Conservation (phyloP, 2,888 invertebrate species). For the Archaeoteleia sp. region DNA sequence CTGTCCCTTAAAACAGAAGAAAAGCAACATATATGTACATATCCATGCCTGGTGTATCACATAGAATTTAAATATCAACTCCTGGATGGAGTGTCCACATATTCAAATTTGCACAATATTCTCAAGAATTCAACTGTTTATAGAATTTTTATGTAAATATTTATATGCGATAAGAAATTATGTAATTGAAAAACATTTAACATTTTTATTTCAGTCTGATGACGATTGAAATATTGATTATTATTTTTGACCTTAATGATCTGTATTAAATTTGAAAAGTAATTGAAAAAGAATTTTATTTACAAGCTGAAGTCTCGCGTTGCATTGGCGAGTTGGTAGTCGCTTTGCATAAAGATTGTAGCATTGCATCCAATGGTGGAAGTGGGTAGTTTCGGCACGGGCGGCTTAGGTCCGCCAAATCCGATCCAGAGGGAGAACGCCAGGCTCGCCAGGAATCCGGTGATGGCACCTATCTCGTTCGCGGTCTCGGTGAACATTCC, state of each 20-base stretch:
- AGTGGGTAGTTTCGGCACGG: slow-evolving; percentile 77
- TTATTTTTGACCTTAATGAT: too few species aligned
- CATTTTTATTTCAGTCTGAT: too few species aligned
- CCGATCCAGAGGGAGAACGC: slow-evolving; percentile 87
- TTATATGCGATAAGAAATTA: too few species aligned
- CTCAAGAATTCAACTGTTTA: too few species aligned
- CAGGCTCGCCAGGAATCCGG: slow-evolving; percentile 82
- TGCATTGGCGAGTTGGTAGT: slow-evolving; percentile 10
- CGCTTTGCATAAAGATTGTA: slow-evolving; percentile 11
- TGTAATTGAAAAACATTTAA: too few species aligned
- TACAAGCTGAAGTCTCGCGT: too few species aligned
- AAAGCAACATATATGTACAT: slow-evolving; percentile 12
- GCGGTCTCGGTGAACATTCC: slow-evolving; percentile 88
- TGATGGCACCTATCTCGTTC: slow-evolving; percentile 84
- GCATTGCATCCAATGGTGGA: slow-evolving; percentile 78
- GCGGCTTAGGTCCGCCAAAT: slow-evolving; percentile 86
- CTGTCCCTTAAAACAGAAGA: slow-evolving; percentile 36
- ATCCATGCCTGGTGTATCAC: not conserved
- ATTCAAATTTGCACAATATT: too few species aligned
- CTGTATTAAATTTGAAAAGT: too few species aligned
- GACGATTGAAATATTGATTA: slow-evolving; percentile 1
- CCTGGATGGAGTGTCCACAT: too few species aligned
- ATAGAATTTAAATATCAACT: too few species aligned
- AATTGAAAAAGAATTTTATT: too few species aligned
- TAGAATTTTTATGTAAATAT: too few species aligned